These are phyloP conservation scores for Drosophila malerkotliana DNA, from an alignment of 1,140 invertebrate genomes.

Conservation along the genomic window DNA sequence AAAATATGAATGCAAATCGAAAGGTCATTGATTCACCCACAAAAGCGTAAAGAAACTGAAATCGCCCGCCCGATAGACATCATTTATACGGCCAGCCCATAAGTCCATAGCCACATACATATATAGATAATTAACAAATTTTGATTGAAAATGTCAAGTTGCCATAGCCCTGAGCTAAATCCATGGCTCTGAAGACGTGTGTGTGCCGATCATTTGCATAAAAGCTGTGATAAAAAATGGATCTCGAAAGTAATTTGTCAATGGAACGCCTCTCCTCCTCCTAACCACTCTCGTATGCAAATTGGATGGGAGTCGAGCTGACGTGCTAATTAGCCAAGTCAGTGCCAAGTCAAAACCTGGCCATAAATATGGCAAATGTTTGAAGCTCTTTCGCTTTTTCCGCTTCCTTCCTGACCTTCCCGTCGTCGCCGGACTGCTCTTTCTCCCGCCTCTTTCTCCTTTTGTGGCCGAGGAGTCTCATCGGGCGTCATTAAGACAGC, in stretches of 20 bases:
- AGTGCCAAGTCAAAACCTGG: conserved; percentile 54
- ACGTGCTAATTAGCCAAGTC: conserved; percentile 70
- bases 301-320: conserved; percentile 17
- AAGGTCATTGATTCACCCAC: conserved; percentile 61
- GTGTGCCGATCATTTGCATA: conserved; percentile 50
- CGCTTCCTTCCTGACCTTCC: conserved; percentile 22
- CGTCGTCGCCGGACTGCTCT: neutral
- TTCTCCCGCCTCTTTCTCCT: conserved; percentile 12
- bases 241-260: conserved; percentile 68
- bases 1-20: conserved; percentile 48
- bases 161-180: conserved; percentile 69
- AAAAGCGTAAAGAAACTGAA: conserved; percentile 28
- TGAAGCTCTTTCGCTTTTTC: conserved; percentile 23
- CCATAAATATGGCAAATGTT: conserved; percentile 63
- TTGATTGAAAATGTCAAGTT: conserved; percentile 65
- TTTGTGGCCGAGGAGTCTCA: conserved; percentile 3
- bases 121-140: conserved; percentile 60
- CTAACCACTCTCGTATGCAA: conserved; percentile 1
- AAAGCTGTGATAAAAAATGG: conserved; percentile 55
- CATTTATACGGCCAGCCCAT: conserved; percentile 24
- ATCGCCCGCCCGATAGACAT: conserved; percentile 10
- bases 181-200: conserved; percentile 7
- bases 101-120: too few relatives aligned
- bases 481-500: conserved; percentile 58
- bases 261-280: conserved; percentile 62